Evolutionary conservation across 2,888 invertebrate genomes (phyloP).

Genomic region (Marasmarcha lunaedactyla): DNA sequence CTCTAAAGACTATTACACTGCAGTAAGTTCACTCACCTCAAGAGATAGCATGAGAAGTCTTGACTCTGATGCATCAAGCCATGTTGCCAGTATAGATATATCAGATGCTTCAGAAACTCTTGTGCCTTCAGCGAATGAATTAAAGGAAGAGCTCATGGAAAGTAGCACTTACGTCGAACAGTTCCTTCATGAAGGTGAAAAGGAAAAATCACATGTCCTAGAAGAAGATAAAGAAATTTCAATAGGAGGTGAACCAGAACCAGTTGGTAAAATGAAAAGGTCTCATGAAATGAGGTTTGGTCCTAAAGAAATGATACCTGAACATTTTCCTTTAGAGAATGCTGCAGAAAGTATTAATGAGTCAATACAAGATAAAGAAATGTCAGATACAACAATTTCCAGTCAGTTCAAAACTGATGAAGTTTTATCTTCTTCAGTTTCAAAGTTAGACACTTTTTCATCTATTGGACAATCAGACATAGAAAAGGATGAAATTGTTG

Average conservation of each 20-base stretch:
- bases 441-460: slow-evolving; percentile 49
- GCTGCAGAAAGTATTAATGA: slow-evolving; percentile 51
- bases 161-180: slow-evolving; percentile 71
- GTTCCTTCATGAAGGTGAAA: slow-evolving; percentile 53
- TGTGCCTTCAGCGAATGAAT: slow-evolving; percentile 88
- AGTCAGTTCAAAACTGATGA: slow-evolving; percentile 59
- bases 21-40: slow-evolving; percentile 88
- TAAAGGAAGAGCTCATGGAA: slow-evolving; percentile 79
- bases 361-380: slow-evolving; percentile 40
- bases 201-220: slow-evolving; percentile 32
- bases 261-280: slow-evolving; percentile 84
- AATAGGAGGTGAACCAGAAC: slow-evolving; percentile 70
- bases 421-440: slow-evolving; percentile 52
- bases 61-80: slow-evolving; percentile 90
- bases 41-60: slow-evolving; percentile 91
- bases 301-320: slow-evolving; percentile 69
- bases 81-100: slow-evolving; percentile 89
- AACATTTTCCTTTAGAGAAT: slow-evolving; percentile 50
- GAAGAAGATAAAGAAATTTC: slow-evolving; percentile 64
- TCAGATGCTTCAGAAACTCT: slow-evolving; percentile 94
- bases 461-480: slow-evolving; percentile 39
- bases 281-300: slow-evolving; percentile 92
- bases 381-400: slow-evolving; percentile 56
- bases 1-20: slow-evolving; percentile 88
- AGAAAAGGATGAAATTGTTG: slow-evolving; percentile 33